phyloP scores from a whole-genome alignment of 2,113 vertebrate species.

The Hoplias malabaricus region DNA sequence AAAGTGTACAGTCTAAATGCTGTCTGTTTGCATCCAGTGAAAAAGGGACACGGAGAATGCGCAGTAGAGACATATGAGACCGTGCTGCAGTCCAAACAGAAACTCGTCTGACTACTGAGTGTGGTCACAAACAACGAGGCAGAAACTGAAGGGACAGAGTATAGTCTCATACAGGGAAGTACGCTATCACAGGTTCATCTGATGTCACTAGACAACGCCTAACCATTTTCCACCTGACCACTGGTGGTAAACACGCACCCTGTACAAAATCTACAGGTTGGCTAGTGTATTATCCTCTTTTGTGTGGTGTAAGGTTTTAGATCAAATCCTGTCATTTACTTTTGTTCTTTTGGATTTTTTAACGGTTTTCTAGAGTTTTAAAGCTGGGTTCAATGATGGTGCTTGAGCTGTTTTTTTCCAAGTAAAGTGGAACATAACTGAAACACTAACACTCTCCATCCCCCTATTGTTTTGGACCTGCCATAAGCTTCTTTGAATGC shows the following conservation, averaged over 20 bases:
- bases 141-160: conserved; percentile 30
- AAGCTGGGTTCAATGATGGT: background rate
- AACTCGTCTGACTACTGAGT: conserved; percentile 13
- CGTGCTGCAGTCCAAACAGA: conserved; percentile 33
- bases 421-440: background rate
- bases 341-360: background rate
- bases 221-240: background rate
- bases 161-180: conserved; percentile 5
- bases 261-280: background rate
- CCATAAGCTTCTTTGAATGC: background rate
- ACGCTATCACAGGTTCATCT: background rate
- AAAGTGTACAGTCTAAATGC: too few relatives aligned
- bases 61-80: background rate
- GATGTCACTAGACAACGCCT: conserved; percentile 4
- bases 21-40: background rate
- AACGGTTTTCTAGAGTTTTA: background rate
- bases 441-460: background rate
- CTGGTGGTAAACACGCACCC: background rate
- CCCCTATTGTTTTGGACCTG: background rate
- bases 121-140: background rate
- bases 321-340: too few relatives aligned
- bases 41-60: background rate
- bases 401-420: background rate
- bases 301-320: too few relatives aligned
- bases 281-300: background rate